Conservation (phyloP, 1,140 invertebrate genomes). For the Spodoptera litura region DNA sequence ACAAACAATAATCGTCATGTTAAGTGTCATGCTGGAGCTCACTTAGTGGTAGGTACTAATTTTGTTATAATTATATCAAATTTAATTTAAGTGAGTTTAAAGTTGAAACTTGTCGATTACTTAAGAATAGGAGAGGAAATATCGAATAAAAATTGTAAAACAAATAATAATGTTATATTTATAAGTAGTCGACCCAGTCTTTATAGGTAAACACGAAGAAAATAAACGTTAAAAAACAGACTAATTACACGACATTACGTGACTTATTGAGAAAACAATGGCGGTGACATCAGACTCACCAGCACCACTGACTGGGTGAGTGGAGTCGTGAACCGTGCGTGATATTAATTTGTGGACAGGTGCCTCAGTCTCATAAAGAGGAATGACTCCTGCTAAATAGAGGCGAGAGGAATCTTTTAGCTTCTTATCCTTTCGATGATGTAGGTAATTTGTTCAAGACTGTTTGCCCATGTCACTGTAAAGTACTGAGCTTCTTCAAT, state of each 20-base stretch:
- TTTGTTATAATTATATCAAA: too few species aligned
- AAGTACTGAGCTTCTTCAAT: too few species aligned
- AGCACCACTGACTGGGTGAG: neutral
- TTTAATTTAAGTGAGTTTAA: too few species aligned
- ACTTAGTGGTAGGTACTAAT: neutral
- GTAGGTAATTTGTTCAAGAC: too few species aligned
- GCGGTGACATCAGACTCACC: constrained; percentile 12
- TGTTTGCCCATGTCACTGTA: too few species aligned
- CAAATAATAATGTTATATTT: neutral
- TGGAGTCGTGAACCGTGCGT: neutral
- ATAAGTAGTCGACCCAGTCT: neutral
- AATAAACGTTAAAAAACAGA: neutral
- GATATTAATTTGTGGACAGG: constrained; percentile 16
- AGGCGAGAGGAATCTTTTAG: too few species aligned
- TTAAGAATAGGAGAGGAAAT: too few species aligned
- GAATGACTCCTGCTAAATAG: too few species aligned
- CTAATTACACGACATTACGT: neutral
- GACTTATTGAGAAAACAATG: constrained; percentile 4
- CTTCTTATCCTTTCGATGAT: too few species aligned
- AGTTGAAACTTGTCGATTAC: too few species aligned
- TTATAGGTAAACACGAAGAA: constrained; percentile 1
- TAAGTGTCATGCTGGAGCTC: neutral
- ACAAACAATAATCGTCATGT: constrained; percentile 52
- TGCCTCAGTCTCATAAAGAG: neutral
- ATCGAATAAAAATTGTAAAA: too few species aligned